These are phyloP conservation scores for Rotaria macrura DNA, from an alignment of 2,888 invertebrate genomes.

Conservation along the genomic window DNA sequence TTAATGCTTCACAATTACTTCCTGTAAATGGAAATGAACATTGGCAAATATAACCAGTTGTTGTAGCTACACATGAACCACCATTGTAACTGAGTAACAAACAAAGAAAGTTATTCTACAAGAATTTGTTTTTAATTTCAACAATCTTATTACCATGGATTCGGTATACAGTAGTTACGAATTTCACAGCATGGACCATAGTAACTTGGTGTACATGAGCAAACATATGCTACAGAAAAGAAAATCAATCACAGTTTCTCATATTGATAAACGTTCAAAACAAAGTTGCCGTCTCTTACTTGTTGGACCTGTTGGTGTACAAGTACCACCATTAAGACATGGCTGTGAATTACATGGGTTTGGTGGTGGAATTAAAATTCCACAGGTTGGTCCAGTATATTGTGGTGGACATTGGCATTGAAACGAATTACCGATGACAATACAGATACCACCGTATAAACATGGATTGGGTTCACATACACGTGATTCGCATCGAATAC, in stretches of 20 bases:
- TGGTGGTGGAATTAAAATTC: conserved; percentile 12
- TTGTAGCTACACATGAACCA: conserved; percentile 25
- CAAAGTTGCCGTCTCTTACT: not conserved
- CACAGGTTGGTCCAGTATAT: conserved; percentile 32
- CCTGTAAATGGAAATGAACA: conserved; percentile 25
- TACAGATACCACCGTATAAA: conserved; percentile 31
- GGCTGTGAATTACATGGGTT: conserved; percentile 29
- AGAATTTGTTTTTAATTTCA: not conserved
- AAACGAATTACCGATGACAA: conserved; percentile 15
- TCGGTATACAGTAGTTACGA: conserved; percentile 14
- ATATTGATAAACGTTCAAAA: too few species aligned
- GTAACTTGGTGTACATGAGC: conserved; percentile 19
- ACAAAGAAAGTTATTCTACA: not conserved
- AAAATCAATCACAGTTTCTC: not conserved
- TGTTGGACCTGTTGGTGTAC: conserved; percentile 9
- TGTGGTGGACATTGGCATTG: conserved; percentile 26
- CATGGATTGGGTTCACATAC: not conserved
- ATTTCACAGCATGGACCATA: conserved; percentile 21
- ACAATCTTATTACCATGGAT: not conserved
- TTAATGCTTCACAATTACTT: conserved; percentile 21
- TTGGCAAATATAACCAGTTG: conserved; percentile 26
- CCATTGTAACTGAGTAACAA: not conserved
- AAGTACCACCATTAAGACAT: conserved; percentile 28
- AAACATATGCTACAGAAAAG: not conserved
- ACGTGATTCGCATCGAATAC: conserved; percentile 24